These are phyloP conservation scores for Endotricha flammealis DNA, from an alignment of 2,888 invertebrate genomes.

Conservation along the genomic window DNA sequence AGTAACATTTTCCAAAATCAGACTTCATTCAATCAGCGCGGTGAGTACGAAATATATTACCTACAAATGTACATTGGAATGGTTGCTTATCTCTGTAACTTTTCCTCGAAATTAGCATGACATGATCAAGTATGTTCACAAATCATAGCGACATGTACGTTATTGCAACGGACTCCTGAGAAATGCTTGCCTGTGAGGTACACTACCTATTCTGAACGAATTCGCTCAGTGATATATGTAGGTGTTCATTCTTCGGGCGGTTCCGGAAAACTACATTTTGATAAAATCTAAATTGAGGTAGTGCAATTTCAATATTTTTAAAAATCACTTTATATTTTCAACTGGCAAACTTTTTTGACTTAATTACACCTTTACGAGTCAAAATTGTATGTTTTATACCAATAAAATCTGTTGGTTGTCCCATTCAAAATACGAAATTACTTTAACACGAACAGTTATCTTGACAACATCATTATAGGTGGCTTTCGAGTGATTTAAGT, in stretches of 20 bases:
- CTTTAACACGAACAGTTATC: no score
- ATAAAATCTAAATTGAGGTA: not conserved
- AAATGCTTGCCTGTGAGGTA: conserved; percentile 37
- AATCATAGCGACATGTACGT: conserved; percentile 57
- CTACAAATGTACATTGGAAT: not conserved
- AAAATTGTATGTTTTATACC: no score
- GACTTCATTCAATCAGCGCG: not conserved
- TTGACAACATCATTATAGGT: not conserved
- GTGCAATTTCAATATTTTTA: no score
- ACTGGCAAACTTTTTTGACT: no score
- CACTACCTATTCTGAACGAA: conserved; percentile 38
- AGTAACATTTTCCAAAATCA: no score
- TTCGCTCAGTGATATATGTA: conserved; percentile 45
- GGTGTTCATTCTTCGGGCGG: conserved; percentile 42
- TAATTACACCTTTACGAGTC: no score
- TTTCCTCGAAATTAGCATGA: conserved; percentile 22
- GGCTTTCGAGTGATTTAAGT: conserved; percentile 1
- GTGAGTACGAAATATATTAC: not conserved
- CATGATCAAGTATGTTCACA: conserved; percentile 52
- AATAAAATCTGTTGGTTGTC: no score
- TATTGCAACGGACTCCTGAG: conserved; percentile 54
- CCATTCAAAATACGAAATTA: no score
- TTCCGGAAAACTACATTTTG: conserved; percentile 27
- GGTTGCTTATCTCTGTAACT: conserved; percentile 1
- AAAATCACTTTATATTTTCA: no score